Evolutionary conservation across 2,888 invertebrate species (phyloP).

Genomic region (Xylocampa areola): DNA sequence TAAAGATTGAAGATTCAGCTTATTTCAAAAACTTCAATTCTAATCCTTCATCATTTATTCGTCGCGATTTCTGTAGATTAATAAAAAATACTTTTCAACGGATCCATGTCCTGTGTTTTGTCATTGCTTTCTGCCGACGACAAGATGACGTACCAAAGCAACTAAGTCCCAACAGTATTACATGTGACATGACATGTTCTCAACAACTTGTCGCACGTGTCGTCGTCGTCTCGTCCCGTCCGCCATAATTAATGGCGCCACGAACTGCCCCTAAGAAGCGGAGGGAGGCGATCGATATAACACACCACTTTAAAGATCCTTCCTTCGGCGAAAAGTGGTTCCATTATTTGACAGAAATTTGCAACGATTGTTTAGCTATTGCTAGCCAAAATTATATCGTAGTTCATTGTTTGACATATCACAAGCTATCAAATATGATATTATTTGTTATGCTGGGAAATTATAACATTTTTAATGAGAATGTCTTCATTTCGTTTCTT

Average conservation of each 20-base stretch:
- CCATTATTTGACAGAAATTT: conserved; percentile 21
- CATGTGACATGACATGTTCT: conserved; percentile 17
- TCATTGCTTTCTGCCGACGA: too few relatives aligned
- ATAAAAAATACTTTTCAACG: too few relatives aligned
- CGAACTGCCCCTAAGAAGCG: conserved; percentile 86
- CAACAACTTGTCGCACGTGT: conserved; percentile 34
- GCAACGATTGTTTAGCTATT: neutral
- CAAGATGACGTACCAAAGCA: neutral
- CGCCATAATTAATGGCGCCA: conserved; percentile 83
- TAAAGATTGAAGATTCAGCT: too few relatives aligned
- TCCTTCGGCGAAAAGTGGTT: conserved; percentile 47
- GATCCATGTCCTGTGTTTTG: too few relatives aligned
- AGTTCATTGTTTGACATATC: too few relatives aligned
- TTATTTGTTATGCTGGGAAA: too few relatives aligned
- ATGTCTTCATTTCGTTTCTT: too few relatives aligned
- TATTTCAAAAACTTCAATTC: too few relatives aligned
- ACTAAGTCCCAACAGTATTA: neutral
- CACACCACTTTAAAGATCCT: conserved; percentile 79
- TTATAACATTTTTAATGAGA: too few relatives aligned
- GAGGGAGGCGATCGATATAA: conserved; percentile 81
- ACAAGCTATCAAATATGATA: too few relatives aligned
- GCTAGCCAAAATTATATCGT: neutral
- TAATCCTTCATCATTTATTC: too few relatives aligned
- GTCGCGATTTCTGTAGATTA: too few relatives aligned
- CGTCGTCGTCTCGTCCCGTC: conserved; percentile 57